Evolutionary conservation across 2,888 invertebrate genomes (phyloP), one percentile per base, ranked within the genome.

Genomic region (Chrysina gloriosa): DNA sequence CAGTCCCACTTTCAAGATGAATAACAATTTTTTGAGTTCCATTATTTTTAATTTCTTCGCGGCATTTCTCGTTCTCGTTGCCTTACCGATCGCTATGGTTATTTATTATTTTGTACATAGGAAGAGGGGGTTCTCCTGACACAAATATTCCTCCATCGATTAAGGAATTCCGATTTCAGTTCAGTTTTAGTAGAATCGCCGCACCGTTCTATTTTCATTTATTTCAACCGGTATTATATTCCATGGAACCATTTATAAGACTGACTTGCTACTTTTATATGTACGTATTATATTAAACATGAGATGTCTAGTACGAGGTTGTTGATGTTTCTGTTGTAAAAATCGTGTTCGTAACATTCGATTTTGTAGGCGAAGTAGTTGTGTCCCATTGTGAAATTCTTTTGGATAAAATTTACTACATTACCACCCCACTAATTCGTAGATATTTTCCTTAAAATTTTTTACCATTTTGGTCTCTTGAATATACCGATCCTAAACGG

Each of bases 1-100:
- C 23, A 16, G 21, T 1, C 42, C 16, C 7, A 34, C 21, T 2
- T 19, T 21, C 6, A 42, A 45, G 23, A 14, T 67, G 5, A 50
- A 45, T 21, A 56, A 54, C n/a, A 68, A 65, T 16, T 65, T 56
- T 27, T 29, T 58, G 19, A 39, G 56, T 21, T 68, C 68, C 9
- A 68, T 68, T n/a, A 61, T 68, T 14, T 68, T 68, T 50, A 68
- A 68, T 68, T 65, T 68, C 6, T 23, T 64, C 19, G 61, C 65
- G 2, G 68, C 65, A 6, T 64, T 45, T 36, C 42, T 68, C 11
- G 65, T 68, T 1, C 61, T 68, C 6, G 65, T 68, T 1, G 68
- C 56, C 3, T 50, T 68, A 48, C 68, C 68, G 29, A 14, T 68
- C 3, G 65, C 54, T n/a, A 65, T 68, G 58, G 29, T 68, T 23